These are phyloP conservation scores for Tachina grossa DNA, from an alignment of 2,888 invertebrate genomes.

Conservation along the genomic window DNA sequence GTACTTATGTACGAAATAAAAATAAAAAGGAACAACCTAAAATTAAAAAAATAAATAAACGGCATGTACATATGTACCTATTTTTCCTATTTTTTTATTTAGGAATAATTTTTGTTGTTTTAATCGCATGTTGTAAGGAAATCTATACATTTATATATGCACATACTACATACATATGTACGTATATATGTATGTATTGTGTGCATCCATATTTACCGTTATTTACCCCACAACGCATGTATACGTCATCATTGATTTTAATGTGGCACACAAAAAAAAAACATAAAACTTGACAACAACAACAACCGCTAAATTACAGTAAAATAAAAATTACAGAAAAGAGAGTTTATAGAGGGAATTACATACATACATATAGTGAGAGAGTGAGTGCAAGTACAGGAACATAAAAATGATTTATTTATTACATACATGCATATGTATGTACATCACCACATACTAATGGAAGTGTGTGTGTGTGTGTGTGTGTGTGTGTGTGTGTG, in stretches of 20 bases:
- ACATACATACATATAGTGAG: slow-evolving; percentile 29
- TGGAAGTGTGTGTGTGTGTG: not conserved
- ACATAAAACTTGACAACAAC: slow-evolving; percentile 23
- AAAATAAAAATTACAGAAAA: slow-evolving; percentile 14
- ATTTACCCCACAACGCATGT: slow-evolving; percentile 68
- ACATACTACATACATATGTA: no score
- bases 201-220: slow-evolving; percentile 2
- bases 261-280: slow-evolving; percentile 51
- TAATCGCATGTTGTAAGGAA: slow-evolving; percentile 62
- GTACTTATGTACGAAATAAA: not conserved
- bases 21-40: not conserved
- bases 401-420: slow-evolving; percentile 62
- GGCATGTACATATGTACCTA: no score
- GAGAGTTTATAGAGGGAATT: slow-evolving; percentile 24
- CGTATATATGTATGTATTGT: not conserved
- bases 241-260: slow-evolving; percentile 71
- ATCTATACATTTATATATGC: not conserved
- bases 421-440: slow-evolving; percentile 18
- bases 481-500: not conserved
- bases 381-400: slow-evolving; percentile 24
- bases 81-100: slow-evolving; percentile 28
- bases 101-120: slow-evolving; percentile 33
- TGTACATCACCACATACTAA: not conserved
- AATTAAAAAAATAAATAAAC: slow-evolving; percentile 51
- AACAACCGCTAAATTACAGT: slow-evolving; percentile 55